phyloP scores from a whole-genome alignment of 2,113 vertebrate genomes.

The Ceyx cyanopectus region DNA sequence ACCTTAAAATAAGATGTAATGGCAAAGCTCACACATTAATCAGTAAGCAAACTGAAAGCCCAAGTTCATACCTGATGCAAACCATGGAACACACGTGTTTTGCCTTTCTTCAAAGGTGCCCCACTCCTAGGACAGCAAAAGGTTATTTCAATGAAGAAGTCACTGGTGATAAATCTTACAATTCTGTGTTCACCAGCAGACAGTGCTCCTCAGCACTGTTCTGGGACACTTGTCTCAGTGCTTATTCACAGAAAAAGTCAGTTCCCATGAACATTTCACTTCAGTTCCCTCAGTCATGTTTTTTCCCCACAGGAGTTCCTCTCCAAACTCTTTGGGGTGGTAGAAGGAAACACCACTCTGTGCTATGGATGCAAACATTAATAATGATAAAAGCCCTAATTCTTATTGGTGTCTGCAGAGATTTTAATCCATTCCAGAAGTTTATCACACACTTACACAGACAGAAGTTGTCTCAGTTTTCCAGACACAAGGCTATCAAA shows the following conservation, averaged over 20 bases:
- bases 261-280: neutral
- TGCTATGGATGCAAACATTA: neutral
- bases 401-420: neutral
- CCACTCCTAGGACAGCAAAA: slow-evolving; percentile 84
- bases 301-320: neutral
- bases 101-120: slow-evolving; percentile 91
- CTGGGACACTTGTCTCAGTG: neutral
- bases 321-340: neutral
- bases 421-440: neutral
- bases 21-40: neutral
- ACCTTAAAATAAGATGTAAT: neutral
- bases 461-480: slow-evolving; percentile 86
- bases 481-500: slow-evolving; percentile 86
- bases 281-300: neutral
- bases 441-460: slow-evolving; percentile 79
- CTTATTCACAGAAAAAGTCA: neutral
- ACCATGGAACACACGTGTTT: slow-evolving; percentile 90
- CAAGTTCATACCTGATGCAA: slow-evolving; percentile 86
- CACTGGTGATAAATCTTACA: neutral
- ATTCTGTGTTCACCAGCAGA: rapidly evolving
- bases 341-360: neutral
- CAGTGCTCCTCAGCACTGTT: neutral
- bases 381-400: rapidly evolving
- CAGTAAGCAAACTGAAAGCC: neutral
- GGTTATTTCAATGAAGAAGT: neutral